Percentiles rank a stretch among this genome's conserved stretches.
phyloP scores from a whole-genome alignment of 2,888 invertebrate genomes.

The Patella pellucida region DNA sequence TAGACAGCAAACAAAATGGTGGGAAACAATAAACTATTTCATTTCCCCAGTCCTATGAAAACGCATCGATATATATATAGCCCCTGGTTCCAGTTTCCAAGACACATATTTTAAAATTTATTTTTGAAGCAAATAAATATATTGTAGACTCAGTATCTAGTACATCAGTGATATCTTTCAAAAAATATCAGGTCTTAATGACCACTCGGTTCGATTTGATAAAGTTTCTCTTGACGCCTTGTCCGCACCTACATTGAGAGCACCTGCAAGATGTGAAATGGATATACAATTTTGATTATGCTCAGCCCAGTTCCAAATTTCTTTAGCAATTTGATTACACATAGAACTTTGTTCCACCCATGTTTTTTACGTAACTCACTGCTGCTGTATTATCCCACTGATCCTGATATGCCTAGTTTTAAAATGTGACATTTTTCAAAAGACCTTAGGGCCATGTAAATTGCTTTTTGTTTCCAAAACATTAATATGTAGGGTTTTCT shows the following conservation, averaged over 20 bases:
- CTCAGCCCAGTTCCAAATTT: neutral
- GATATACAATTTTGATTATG: neutral
- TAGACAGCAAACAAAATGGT: slow-evolving; percentile 36
- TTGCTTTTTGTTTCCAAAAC: neutral
- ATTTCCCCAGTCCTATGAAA: slow-evolving; percentile 15
- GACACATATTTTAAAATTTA: neutral
- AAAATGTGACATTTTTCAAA: neutral
- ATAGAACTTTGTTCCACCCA: neutral
- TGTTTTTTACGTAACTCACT: neutral
- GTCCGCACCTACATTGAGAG: neutral
- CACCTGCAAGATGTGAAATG: neutral
- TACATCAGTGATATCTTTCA: neutral
- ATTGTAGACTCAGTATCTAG: neutral
- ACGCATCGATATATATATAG: too few species aligned
- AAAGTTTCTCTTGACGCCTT: neutral
- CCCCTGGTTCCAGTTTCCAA: slow-evolving; percentile 19
- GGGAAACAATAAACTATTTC: slow-evolving; percentile 30
- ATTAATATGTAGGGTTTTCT: neutral
- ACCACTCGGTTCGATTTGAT: neutral
- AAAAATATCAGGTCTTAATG: neutral
- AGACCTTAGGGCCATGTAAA: neutral
- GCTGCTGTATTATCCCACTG: neutral
- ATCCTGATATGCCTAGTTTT: neutral
- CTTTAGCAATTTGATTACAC: neutral
- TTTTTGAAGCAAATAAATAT: neutral